phyloP scores from a whole-genome alignment of 2,888 invertebrate species.

The Rhodophaea formosa region DNA sequence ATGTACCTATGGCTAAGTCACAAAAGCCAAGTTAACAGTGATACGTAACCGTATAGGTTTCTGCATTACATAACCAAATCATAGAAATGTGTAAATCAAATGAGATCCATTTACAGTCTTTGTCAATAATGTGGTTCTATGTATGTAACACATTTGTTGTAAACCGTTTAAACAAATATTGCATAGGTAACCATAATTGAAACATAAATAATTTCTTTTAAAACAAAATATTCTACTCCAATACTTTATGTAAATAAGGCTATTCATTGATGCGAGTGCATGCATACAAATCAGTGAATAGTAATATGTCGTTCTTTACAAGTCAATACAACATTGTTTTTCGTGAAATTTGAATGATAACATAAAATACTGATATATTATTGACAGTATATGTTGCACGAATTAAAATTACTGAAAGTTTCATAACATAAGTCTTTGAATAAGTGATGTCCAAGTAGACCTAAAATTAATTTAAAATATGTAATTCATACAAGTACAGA shows the following conservation, averaged over 20 bases:
- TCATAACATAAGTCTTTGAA: not conserved
- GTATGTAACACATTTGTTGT: slow-evolving; percentile 6
- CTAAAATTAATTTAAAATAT: not conserved
- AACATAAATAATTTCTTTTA: slow-evolving; percentile 17
- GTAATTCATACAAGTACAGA: slow-evolving; percentile 18
- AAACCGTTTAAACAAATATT: slow-evolving; percentile 17
- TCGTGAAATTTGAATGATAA: too few relatives aligned
- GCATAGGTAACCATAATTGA: slow-evolving; percentile 16
- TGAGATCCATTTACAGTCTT: slow-evolving; percentile 50
- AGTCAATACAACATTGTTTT: too few relatives aligned
- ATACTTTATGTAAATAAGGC: slow-evolving; percentile 3
- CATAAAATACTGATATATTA: too few relatives aligned
- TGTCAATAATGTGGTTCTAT: slow-evolving; percentile 16
- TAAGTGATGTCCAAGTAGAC: not conserved
- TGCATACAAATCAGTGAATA: slow-evolving; percentile 3
- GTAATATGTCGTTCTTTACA: not conserved
- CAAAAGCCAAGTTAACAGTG: slow-evolving; percentile 46
- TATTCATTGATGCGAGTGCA: not conserved
- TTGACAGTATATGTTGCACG: too few relatives aligned
- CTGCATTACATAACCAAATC: slow-evolving; percentile 15
- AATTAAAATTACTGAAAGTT: too few relatives aligned
- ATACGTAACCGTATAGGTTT: not conserved
- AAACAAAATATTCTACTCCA: slow-evolving; percentile 16
- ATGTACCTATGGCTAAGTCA: slow-evolving; percentile 71
- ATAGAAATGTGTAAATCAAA: slow-evolving; percentile 26